Conservation (phyloP, 2,888 invertebrate genomes). For the Cecidostiba fungosa region DNA sequence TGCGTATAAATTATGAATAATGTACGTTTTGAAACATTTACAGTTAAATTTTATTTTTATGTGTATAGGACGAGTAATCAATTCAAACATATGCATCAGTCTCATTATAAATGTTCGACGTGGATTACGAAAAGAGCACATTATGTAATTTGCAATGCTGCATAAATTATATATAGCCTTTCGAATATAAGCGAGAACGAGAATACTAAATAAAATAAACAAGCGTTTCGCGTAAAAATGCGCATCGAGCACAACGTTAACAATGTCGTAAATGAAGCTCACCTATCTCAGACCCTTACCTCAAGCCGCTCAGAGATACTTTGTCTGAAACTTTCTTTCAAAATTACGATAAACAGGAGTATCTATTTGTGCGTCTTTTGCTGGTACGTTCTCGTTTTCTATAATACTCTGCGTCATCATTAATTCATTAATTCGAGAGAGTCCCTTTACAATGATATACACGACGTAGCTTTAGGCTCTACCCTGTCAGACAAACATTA, state of each 20-base stretch:
- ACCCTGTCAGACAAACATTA: too few species aligned
- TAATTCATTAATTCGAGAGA: neutral
- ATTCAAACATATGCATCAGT: too few species aligned
- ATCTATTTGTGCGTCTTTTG: slow-evolving; percentile 23
- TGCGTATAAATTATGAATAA: too few species aligned
- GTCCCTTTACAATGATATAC: too few species aligned
- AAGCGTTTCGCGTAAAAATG: neutral
- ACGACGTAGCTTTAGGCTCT: too few species aligned
- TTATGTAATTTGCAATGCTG: neutral
- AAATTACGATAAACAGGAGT: slow-evolving; percentile 64
- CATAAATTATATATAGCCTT: neutral
- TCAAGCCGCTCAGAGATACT: neutral
- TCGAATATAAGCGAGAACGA: neutral
- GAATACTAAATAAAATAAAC: neutral
- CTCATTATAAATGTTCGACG: neutral
- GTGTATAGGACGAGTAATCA: too few species aligned
- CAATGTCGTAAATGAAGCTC: neutral
- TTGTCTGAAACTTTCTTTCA: slow-evolving; percentile 57
- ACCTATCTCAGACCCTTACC: too few species aligned
- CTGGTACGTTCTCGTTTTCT: neutral
- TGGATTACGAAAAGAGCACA: neutral
- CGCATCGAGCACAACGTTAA: neutral
- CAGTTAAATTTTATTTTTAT: too few species aligned
- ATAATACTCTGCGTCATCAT: neutral
- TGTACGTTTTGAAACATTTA: too few species aligned